Base-by-base conservation (phyloP, 2,113 vertebrate species). In the Anolis carolinensis region DNA sequence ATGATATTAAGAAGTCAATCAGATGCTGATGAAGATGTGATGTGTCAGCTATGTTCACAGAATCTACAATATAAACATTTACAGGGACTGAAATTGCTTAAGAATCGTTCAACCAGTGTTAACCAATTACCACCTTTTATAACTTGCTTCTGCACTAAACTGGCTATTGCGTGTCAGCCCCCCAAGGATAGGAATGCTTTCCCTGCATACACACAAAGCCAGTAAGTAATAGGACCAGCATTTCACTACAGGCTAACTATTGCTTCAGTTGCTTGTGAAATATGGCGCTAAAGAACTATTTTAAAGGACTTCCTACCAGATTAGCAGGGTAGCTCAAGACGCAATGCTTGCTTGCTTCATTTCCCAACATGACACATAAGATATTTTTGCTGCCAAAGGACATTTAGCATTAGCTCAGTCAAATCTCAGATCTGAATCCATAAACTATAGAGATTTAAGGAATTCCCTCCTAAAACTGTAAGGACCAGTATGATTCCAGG, bases 21-120 rank as follows among this genome's bases (percentile, higher is more conserved):
- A 68, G 85, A 81, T 86, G 79, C 44, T 81, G 71, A 81, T 65
- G 59, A 75, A 67, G n/a, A 52, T 75, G 71, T 67, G 71, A 52
- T 81, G 70, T 9, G 32, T 52, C 50, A 81, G 39, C 44, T 25
- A 36, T 63, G 34, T 65, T 86, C 84, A 81, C 70, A 81, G 55
- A 73, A 39, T 72, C 73, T 48, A 59, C 55, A 59, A 59, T 59
- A 59, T 59, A 59, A 59, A 59, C 5, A 18, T 59, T 59, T 59
- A 48, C 68, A 73, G 16, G 52, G 68, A 48, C 52, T 72, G 32
- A 73, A 62, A 32, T 32, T 23, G 36, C 7, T 74, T 63, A 59
- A 36, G 9, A 2, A 20, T 14, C 18, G 39, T 73, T 48, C 6
- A 13, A 32, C 52, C 36, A 73, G 50, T 59, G 50, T 18, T 9